These are phyloP conservation scores for Glyptemys insculpta DNA, from an alignment of 2,797 vertebrate genomes.

Conservation along the genomic window DNA sequence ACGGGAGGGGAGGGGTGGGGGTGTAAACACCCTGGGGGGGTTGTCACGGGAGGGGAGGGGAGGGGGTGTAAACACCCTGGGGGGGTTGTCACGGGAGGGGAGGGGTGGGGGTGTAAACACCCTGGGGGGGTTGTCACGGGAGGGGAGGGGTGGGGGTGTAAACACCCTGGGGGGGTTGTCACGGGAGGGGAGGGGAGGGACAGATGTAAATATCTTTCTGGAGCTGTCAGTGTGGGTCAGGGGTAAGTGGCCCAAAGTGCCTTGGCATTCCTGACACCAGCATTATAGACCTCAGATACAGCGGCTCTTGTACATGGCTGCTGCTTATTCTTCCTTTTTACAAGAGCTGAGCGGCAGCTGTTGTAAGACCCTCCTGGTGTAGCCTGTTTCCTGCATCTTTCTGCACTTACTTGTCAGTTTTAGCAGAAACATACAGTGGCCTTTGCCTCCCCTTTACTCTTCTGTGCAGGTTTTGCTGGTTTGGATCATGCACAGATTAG, in stretches of 20 bases:
- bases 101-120: not conserved
- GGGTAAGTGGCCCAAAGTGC: not conserved
- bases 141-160: no score
- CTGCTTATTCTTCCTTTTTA: not conserved
- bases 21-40: no score
- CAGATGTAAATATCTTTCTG: not conserved
- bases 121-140: not conserved
- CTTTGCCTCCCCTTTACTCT: not conserved
- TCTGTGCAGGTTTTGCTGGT: not conserved
- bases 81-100: not conserved
- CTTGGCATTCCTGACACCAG: not conserved
- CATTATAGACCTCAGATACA: not conserved
- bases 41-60: no score
- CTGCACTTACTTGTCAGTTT: not conserved
- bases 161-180: no score
- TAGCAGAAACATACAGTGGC: not conserved
- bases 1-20: no score
- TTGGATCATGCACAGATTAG: not conserved
- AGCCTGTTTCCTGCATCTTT: conserved; percentile 5
- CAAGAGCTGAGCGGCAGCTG: not conserved
- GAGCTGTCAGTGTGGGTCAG: not conserved
- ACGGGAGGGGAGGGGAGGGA: not conserved
- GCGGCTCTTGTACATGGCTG: not conserved
- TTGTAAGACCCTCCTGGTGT: conserved; percentile 24
- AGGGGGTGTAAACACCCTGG: no score